Evolutionary conservation across 2,888 invertebrate species (phyloP).

Genomic region (Agelastica alni): DNA sequence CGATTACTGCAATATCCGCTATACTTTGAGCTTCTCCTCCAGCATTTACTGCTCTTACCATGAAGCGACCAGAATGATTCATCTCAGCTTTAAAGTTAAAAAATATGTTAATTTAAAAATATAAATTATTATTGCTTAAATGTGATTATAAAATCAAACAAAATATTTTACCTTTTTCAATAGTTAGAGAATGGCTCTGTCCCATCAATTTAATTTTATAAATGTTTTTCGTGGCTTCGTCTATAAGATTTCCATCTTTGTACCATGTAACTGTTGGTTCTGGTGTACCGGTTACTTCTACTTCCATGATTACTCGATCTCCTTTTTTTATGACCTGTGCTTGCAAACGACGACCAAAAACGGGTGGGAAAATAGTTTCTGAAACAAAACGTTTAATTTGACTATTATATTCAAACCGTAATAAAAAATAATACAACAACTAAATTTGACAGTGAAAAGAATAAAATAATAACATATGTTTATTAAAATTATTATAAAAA

Average conservation of each 20-base stretch:
- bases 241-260: constrained; percentile 70
- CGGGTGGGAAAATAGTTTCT: constrained; percentile 82
- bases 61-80: constrained; percentile 75
- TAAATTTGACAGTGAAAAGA: too few species aligned
- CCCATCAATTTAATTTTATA: constrained; percentile 67
- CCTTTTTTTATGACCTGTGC: constrained; percentile 74
- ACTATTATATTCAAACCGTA: too few species aligned
- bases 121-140: too few species aligned
- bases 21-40: constrained; percentile 84
- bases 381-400: constrained; percentile 39
- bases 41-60: constrained; percentile 73
- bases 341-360: constrained; percentile 77
- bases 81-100: constrained; percentile 61
- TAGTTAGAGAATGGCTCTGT: constrained; percentile 69
- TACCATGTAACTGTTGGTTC: constrained; percentile 75
- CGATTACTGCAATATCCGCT: constrained; percentile 76
- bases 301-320: constrained; percentile 73
- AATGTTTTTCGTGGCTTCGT: constrained; percentile 60
- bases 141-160: background rate
- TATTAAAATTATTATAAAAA: too few species aligned
- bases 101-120: too few species aligned
- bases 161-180: constrained; percentile 68
- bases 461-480: too few species aligned
- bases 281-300: constrained; percentile 79
- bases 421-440: too few species aligned